Evolutionary conservation across 2,888 invertebrate genomes (phyloP), one percentile per base, ranked within the genome.

Genomic region (Lutraria lutraria): DNA sequence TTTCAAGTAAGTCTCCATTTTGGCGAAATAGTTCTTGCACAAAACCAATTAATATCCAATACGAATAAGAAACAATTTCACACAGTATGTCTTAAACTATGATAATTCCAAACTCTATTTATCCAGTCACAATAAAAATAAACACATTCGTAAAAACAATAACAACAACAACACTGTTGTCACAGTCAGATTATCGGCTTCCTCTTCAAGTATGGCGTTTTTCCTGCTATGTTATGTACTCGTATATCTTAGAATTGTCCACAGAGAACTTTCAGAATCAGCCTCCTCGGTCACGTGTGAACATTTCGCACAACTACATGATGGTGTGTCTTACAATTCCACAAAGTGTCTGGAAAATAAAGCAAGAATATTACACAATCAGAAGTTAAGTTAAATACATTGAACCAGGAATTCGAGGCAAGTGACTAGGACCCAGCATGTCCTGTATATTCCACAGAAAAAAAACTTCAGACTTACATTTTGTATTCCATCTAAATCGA

Each of bases 1-100:
- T 83, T 89, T 92, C 76, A 92, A 63, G 34, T 92, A 92, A 54
- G 92, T 92, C 84, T 92, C 92, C 92, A 92, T 92, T 25, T 53
- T 19, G 79, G 80, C 56, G 85, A 29, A n/a, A 31, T n/a, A 19
- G 56, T 31, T 56, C 25, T n/a, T 29, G 72, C 25, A 52, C 43
- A 43, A 25, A 25, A 68, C 25, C 25, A n/a, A 25, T 2, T 43
- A 4, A 43, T 43, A 43, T 43, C 63, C 63, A 68, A 79, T 21
- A 34, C 19, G 13, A 79, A 72, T 72, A 1, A 2, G 10, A 34
- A 79, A 43, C 43, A 43, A 43, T 43, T n/a, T 79, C n/a, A 79
- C 79, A 21, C 19, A 3, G 4, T 34, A 34, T 25, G 25, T 4
- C n/a, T 6, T 25, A 13, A 25, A 43, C 31, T n/a, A 12, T 16